Conservation (phyloP, 2,797 vertebrate genomes). For the Adelosebastes latens region DNA sequence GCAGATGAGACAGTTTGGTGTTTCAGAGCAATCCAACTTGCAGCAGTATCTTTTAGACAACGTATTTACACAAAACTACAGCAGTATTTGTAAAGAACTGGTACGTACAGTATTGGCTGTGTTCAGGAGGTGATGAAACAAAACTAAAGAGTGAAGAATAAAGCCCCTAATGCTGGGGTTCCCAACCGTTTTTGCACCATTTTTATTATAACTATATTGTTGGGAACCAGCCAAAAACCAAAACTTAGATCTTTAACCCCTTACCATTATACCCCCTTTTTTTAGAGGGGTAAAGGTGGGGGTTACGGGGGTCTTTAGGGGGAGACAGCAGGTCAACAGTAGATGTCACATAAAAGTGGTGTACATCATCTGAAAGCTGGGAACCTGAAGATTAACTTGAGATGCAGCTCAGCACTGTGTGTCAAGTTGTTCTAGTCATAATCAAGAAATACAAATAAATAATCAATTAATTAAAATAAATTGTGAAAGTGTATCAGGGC, state of each 20-base stretch:
- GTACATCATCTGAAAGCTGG: no score
- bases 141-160: not conserved
- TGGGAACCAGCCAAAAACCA: not conserved
- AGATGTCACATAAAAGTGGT: no score
- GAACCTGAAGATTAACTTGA: no score
- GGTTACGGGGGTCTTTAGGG: fast-evolving
- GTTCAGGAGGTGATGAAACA: not conserved
- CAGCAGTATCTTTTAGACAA: not conserved
- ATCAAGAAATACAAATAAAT: no score
- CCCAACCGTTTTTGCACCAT: not conserved
- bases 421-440: no score
- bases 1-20: not conserved
- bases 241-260: no score
- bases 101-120: not conserved
- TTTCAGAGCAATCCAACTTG: not conserved
- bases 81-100: not conserved
- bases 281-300: no score
- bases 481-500: no score
- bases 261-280: no score
- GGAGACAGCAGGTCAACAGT: no score
- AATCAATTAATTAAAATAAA: no score
- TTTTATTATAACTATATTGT: not conserved
- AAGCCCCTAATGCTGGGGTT: not conserved
- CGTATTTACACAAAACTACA: not conserved
- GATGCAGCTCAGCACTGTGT: no score